Percentiles rank a stretch among this genome's conserved stretches.
These are phyloP conservation scores for Darevskia nairensis DNA, from an alignment of 2,797 vertebrate species.

Conservation along the genomic window DNA sequence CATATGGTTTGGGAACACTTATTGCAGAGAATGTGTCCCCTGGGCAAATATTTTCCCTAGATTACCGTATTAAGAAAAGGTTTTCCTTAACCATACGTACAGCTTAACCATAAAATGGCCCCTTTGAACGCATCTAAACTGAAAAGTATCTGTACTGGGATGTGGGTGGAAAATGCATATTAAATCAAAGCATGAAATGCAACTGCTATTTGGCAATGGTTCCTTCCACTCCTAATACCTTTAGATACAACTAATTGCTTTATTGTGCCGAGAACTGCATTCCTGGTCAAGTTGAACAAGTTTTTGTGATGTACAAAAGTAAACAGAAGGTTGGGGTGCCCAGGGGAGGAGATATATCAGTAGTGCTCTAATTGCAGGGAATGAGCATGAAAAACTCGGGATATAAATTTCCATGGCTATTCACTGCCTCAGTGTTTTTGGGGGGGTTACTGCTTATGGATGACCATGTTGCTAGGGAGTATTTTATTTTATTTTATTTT, in stretches of 20 bases:
- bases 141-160: conserved; percentile 51
- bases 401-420: conserved; percentile 49
- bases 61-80: conserved; percentile 75
- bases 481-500: conserved; percentile 22
- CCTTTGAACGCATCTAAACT: conserved; percentile 70
- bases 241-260: conserved; percentile 61
- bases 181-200: conserved; percentile 66
- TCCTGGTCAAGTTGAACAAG: conserved; percentile 52
- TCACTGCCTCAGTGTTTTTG: background rate
- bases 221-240: conserved; percentile 39
- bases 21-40: conserved; percentile 65
- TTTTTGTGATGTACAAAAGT: conserved; percentile 33
- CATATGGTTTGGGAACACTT: conserved; percentile 72
- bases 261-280: conserved; percentile 49
- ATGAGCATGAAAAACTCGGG: conserved; percentile 26
- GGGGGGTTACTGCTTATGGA: conserved; percentile 22
- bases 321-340: conserved; percentile 29
- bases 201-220: conserved; percentile 57
- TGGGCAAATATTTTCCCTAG: conserved; percentile 73
- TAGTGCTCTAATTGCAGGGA: conserved; percentile 22
- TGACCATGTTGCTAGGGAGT: conserved; percentile 25
- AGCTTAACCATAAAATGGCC: conserved; percentile 71
- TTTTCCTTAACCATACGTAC: conserved; percentile 67
- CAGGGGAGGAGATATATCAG: conserved; percentile 9
- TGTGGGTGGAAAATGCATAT: conserved; percentile 59